A percentile compares a stretch with the other conserved stretches of the same genome.
These are phyloP conservation scores for Xylocampa areola DNA, from an alignment of 2,888 invertebrate genomes.

Conservation along the genomic window DNA sequence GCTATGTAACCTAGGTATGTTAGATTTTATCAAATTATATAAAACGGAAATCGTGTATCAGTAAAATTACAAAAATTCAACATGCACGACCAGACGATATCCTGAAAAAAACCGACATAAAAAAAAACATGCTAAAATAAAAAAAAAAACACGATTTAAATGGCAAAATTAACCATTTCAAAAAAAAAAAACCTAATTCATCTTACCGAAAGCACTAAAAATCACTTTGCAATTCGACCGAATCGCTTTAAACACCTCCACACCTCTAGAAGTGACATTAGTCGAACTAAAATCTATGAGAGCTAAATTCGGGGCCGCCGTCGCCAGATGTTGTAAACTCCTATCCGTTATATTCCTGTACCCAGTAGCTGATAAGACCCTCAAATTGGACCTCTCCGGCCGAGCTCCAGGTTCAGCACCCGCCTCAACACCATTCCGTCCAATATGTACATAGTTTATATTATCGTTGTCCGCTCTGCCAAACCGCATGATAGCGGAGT, in stretches of 20 bases:
- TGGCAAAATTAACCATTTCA: too few relatives aligned
- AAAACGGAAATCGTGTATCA: too few relatives aligned
- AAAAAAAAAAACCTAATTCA: not conserved
- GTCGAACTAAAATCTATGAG: slow-evolving; percentile 92
- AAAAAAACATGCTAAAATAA: too few relatives aligned
- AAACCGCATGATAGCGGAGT: slow-evolving; percentile 75
- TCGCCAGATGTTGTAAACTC: slow-evolving; percentile 90
- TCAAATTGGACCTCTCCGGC: slow-evolving; percentile 84
- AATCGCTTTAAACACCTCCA: slow-evolving; percentile 89
- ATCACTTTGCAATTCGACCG: slow-evolving; percentile 90
- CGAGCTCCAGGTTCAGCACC: slow-evolving; percentile 51
- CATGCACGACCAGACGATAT: too few relatives aligned
- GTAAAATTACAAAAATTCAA: too few relatives aligned
- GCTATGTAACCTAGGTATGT: too few relatives aligned
- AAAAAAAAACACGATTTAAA: too few relatives aligned
- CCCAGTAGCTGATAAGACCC: slow-evolving; percentile 88
- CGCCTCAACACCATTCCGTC: slow-evolving; percentile 51
- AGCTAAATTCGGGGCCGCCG: slow-evolving; percentile 89
- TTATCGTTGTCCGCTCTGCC: slow-evolving; percentile 75
- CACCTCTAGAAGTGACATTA: slow-evolving; percentile 90
- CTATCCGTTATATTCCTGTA: slow-evolving; percentile 91
- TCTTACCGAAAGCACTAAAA: slow-evolving; percentile 59
- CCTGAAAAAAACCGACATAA: too few relatives aligned
- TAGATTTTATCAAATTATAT: too few relatives aligned
- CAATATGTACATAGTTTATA: slow-evolving; percentile 74